Conservation (phyloP, 2,888 invertebrate species). For the Clistopyga incitator region DNA sequence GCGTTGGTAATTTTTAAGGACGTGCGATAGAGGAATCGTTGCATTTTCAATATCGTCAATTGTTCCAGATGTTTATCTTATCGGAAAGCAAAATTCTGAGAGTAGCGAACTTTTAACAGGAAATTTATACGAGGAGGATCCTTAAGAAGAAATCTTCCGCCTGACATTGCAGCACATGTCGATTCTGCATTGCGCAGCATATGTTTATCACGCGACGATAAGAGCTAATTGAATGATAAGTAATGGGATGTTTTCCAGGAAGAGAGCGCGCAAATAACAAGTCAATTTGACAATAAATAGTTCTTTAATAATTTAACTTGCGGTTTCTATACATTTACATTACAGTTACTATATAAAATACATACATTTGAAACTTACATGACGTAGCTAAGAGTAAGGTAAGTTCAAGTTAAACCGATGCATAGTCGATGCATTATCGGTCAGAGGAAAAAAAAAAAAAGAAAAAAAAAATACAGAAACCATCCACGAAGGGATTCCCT, state of each 20-base stretch:
- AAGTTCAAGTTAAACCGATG: constrained; percentile 39
- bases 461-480: constrained; percentile 9
- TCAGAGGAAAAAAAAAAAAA: constrained; percentile 25
- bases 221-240: constrained; percentile 5
- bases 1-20: too few relatives aligned
- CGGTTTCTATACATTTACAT: constrained; percentile 74
- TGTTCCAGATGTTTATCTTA: too few relatives aligned
- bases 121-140: too few relatives aligned
- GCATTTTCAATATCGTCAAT: too few relatives aligned
- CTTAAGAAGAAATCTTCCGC: background rate
- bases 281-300: constrained; percentile 79
- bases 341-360: constrained; percentile 75
- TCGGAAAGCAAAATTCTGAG: too few relatives aligned
- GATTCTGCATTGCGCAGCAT: background rate
- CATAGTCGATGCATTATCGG: constrained; percentile 23
- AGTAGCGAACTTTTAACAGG: too few relatives aligned
- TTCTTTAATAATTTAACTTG: constrained; percentile 82
- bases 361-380: constrained; percentile 64
- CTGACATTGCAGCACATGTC: background rate
- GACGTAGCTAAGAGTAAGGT: constrained; percentile 34
- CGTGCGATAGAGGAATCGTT: too few relatives aligned
- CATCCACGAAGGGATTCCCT: constrained; percentile 27
- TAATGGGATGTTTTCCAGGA: constrained; percentile 7
- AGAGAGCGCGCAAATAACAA: constrained; percentile 15
- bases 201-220: background rate